Evolutionary conservation across 1,140 invertebrate species (phyloP).

Genomic region (Drosophila orena): DNA sequence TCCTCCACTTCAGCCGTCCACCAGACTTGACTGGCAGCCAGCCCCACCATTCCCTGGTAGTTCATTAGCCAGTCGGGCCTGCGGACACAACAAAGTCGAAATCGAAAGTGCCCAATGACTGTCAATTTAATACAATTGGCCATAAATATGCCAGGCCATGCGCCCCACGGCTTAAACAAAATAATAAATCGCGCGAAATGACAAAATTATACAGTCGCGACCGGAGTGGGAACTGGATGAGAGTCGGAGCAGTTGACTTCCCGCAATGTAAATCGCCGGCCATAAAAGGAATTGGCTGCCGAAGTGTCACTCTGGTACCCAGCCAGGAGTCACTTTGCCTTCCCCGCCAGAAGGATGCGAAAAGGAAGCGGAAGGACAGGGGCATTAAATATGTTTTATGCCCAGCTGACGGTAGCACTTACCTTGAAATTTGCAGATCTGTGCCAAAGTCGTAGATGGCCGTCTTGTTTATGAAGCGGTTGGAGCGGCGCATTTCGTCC

Average conservation of each 20-base stretch:
- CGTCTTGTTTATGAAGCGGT: slow-evolving; percentile 94
- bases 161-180: slow-evolving; percentile 65
- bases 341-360: slow-evolving; percentile 6
- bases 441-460: slow-evolving; percentile 94
- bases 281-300: slow-evolving; percentile 72
- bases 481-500: slow-evolving; percentile 92
- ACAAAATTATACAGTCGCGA: slow-evolving; percentile 82
- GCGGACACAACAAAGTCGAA: slow-evolving; percentile 48
- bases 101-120: slow-evolving; percentile 75
- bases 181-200: slow-evolving; percentile 84
- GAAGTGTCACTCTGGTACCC: slow-evolving; percentile 39
- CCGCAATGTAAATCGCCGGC: slow-evolving; percentile 72
- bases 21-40: slow-evolving; percentile 95
- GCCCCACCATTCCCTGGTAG: slow-evolving; percentile 94
- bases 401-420: slow-evolving; percentile 57
- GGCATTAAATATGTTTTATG: slow-evolving; percentile 68
- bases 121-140: slow-evolving; percentile 84
- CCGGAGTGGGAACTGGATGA: slow-evolving; percentile 6
- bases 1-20: slow-evolving; percentile 97
- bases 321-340: no score
- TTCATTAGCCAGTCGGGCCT: slow-evolving; percentile 93
- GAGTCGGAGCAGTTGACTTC: slow-evolving; percentile 18
- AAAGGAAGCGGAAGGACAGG: not conserved
- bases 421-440: slow-evolving; percentile 86
- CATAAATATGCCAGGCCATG: slow-evolving; percentile 76